Evolutionary conservation across 2,797 vertebrate species (phyloP), one percentile per base, ranked within the genome.

Genomic region (Tapirus indicus): DNA sequence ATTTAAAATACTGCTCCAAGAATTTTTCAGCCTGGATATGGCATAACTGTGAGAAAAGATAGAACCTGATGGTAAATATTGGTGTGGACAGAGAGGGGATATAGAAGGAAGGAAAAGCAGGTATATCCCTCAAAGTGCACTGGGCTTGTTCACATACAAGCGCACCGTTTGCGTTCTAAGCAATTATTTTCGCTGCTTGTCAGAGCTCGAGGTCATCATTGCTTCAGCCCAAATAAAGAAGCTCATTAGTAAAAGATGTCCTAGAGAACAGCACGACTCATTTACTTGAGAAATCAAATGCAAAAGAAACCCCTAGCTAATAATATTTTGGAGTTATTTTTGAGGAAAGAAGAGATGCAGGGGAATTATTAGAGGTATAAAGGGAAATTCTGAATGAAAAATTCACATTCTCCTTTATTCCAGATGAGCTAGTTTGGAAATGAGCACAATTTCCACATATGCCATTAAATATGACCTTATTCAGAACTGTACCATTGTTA

Each of bases 241-340:
- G 5, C 79, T 96, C 82, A 56, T 98, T 88, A 92, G 35, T 95
- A 72, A 95, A 94, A 89, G 23, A 5, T 95, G 44, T 98, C 44
- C 60, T 93, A 25, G 58, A 62, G 98, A 98, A 68, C 64, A 69
- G 44, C 21, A 47, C 12, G 74, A 92, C 62, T 98, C 92, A 78
- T 62, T 98, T 97, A 96, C 74, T 97, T 88, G 32, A 80, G 91
- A 88, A 96, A 38, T 95, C n/a, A 54, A 96, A 6, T 93, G 95
- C 52, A 49, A 91, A 97, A 83, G 66, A 87, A 97, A 96, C 25
- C 86, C 88, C 66, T 49, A 69, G 92, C 88, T 95, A 94, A 95
- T 88, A 95, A 79, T 97, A 96, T 91, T 97, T 89, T 91, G 58
- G 38, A 97, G 68, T 94, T 96, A 86, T 78, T 97, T 97, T 96